Conservation (phyloP, 2,888 invertebrate species). For the Epirrhoe tristata region DNA sequence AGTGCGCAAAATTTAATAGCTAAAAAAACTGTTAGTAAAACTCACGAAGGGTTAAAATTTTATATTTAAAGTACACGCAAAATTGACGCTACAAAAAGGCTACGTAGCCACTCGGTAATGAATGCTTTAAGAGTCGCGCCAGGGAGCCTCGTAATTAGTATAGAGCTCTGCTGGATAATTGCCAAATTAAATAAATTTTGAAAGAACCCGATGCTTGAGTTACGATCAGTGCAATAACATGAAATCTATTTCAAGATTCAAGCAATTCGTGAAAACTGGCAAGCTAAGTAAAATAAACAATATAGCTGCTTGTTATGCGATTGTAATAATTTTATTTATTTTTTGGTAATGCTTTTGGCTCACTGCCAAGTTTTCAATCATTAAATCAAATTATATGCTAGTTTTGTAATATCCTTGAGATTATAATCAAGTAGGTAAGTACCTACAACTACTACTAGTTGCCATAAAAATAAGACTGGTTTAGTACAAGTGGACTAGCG, state of each 20-base stretch:
- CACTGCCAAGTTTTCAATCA: no score
- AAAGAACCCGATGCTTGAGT: slow-evolving; percentile 34
- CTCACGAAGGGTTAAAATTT: slow-evolving; percentile 7
- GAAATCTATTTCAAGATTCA: not conserved
- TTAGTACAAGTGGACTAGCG: no score
- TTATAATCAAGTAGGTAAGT: no score
- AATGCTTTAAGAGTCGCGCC: slow-evolving; percentile 35
- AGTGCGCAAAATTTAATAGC: slow-evolving; percentile 4
- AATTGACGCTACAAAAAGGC: slow-evolving; percentile 48
- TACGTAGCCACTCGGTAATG: slow-evolving; percentile 38
- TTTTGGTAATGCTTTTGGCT: no score
- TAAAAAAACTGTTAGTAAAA: slow-evolving; percentile 14
- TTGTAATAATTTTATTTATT: no score
- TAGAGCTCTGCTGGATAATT: slow-evolving; percentile 62
- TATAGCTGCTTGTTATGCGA: no score
- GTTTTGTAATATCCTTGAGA: no score
- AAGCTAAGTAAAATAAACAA: no score
- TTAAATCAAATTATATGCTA: no score
- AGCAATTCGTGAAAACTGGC: not conserved
- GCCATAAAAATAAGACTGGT: no score
- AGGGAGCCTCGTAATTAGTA: slow-evolving; percentile 58
- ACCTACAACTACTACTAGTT: no score
- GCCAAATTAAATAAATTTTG: slow-evolving; percentile 58
- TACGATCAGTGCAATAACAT: slow-evolving; percentile 22
- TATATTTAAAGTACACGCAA: slow-evolving; percentile 19